A percentile compares a stretch with the other conserved stretches of the same genome.
Evolutionary conservation across 2,888 invertebrate genomes (phyloP).

Genomic region (Mylabris sibirica): DNA sequence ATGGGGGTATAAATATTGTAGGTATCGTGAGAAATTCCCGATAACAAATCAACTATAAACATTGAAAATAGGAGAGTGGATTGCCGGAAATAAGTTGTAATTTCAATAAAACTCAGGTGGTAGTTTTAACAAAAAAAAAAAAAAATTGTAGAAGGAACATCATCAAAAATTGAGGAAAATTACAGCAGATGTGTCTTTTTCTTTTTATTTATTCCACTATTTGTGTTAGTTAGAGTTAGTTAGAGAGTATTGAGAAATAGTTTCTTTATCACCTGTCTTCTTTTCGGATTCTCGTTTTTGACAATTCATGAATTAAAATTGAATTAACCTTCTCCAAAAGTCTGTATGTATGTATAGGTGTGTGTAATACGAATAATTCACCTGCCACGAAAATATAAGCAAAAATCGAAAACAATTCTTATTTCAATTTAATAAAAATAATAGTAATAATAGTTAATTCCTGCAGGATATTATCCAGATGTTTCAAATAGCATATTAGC

Average conservation of each 20-base stretch:
- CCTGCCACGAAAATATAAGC: conserved; percentile 21
- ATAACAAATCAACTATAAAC: conserved; percentile 5
- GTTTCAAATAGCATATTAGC: not conserved
- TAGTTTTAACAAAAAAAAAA: not conserved
- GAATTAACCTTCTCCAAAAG: conserved; percentile 36
- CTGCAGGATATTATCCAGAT: conserved; percentile 7
- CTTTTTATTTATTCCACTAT: not conserved
- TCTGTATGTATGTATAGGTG: too few species aligned
- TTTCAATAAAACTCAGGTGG: conserved; percentile 7
- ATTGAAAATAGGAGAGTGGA: not conserved
- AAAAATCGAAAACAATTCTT: not conserved
- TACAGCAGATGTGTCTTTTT: not conserved
- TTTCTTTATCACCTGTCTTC: conserved; percentile 26
- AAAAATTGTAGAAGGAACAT: too few species aligned
- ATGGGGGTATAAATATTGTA: not conserved
- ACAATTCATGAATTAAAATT: conserved; percentile 38
- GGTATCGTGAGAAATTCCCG: conserved; percentile 3
- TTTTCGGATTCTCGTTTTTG: conserved; percentile 29
- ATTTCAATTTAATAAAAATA: not conserved
- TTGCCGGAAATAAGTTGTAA: conserved; percentile 7
- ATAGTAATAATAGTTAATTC: not conserved
- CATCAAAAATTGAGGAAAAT: not conserved
- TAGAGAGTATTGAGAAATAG: not conserved
- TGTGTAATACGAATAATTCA: conserved; percentile 25
- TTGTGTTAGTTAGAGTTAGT: not conserved